Percentiles rank a stretch among this genome's conserved stretches.
Evolutionary conservation across 2,113 vertebrate species (phyloP).

Genomic region (Aptenodytes forsteri): DNA sequence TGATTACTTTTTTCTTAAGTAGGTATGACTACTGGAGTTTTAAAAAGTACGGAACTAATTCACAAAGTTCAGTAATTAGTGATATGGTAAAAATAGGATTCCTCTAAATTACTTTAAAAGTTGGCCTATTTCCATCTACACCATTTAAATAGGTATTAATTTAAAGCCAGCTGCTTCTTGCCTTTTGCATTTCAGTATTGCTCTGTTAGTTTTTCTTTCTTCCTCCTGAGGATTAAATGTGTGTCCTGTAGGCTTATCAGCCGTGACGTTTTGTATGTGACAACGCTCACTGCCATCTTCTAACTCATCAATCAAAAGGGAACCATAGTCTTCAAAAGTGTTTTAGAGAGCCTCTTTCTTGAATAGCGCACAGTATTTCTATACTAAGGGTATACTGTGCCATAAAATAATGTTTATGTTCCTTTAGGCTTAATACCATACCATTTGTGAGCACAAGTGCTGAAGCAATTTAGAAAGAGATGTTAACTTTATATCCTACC

Average conservation of each 20-base stretch:
- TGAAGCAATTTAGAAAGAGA: slow-evolving; percentile 49
- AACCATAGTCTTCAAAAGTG: not conserved
- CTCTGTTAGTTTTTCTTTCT: slow-evolving; percentile 5
- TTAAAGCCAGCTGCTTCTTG: slow-evolving; percentile 20
- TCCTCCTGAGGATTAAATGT: slow-evolving; percentile 4
- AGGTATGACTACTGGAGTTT: not conserved
- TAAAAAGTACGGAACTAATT: not conserved
- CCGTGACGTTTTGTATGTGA: slow-evolving; percentile 12
- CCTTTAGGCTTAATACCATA: slow-evolving; percentile 29
- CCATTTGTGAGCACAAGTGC: slow-evolving; percentile 28
- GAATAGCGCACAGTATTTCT: not conserved
- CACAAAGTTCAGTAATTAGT: not conserved
- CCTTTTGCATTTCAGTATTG: slow-evolving; percentile 2
- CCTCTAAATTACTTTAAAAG: not conserved
- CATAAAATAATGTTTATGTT: slow-evolving; percentile 43
- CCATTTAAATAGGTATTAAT: slow-evolving; percentile 21
- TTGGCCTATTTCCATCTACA: not conserved
- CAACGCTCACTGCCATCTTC: not conserved
- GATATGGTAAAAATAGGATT: slow-evolving; percentile 8
- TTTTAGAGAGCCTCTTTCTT: slow-evolving; percentile 19
- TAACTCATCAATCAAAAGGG: slow-evolving; percentile 24
- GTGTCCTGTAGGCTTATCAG: slow-evolving; percentile 17
- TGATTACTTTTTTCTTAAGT: not conserved
- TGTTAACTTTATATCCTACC: slow-evolving; percentile 46
- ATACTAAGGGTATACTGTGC: not conserved